Base-by-base conservation (phyloP, 2,113 vertebrate species). In the Chrysemys picta region DNA sequence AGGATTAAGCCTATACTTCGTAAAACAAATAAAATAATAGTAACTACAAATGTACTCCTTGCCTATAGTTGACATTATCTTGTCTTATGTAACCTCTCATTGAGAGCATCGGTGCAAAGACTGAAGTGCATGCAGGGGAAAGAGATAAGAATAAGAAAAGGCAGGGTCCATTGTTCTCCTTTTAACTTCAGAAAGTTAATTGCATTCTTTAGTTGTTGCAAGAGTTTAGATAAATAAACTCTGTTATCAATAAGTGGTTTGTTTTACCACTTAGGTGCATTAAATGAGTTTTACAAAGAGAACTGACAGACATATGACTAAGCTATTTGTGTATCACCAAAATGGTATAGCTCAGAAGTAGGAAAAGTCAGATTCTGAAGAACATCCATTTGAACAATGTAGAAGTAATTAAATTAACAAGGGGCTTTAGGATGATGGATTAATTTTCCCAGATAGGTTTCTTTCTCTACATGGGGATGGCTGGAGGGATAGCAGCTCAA, bases 81-180 rank as follows among this genome's bases (percentile, higher is more conserved):
- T 95, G 94, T 87, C 88, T 93, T 59, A 35, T 65, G 84, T 72
- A 54, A 93, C 80, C 53, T 89, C 54, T 94, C 65, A 12, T 89
- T 76, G 91, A 82, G 84, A 90, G 76, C 42, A 42, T 38, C 86
- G 80, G 76, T 59, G 76, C 17, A 0, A 92, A 91, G 53, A 80
- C 91, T 93, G 87, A 94, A 94, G 93, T 10, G 76, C 82, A 90
- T 90, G 90, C 82, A 93, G 95, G 82, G 76, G 35, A 5, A 2
- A 59, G 82, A 90, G 95, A 96, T 35, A 85, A 83, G 93, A 96
- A 97, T 88, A 75, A 94, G 82, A 50, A 53, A 65, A 96, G 95
- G 95, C 97, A 97, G 95, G 90, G 90, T 91, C 90, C 87, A 90
- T 95, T 97, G 95, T 96, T 96, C 91, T 93, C 88, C 82, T 69